These are phyloP conservation scores for Drosophila arizonae DNA, from an alignment of 1,140 invertebrate species.

Conservation along the genomic window DNA sequence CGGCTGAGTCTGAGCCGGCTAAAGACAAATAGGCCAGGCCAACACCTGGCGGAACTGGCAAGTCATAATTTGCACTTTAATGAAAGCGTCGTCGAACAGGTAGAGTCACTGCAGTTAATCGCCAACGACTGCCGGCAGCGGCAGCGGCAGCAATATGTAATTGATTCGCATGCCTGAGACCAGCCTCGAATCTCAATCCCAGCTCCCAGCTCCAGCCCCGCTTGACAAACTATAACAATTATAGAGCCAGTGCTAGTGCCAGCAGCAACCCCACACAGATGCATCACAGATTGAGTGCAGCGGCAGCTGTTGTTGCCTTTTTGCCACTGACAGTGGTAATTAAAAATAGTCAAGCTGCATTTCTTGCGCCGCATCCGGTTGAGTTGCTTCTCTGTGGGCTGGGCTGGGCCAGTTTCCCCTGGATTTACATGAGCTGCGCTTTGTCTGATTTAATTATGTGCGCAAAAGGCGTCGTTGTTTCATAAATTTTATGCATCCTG, in stretches of 20 bases:
- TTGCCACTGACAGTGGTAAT: constrained; percentile 61
- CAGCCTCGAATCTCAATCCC: constrained; percentile 11
- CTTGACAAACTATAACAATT: constrained; percentile 75
- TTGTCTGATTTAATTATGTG: constrained; percentile 80
- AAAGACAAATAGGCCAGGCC: constrained; percentile 79
- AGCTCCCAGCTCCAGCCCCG: constrained; percentile 11
- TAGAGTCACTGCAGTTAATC: constrained; percentile 80
- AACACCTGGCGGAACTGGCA: constrained; percentile 80
- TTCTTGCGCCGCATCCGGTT: constrained; percentile 74
- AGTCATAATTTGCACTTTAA: constrained; percentile 82
- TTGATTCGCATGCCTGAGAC: constrained; percentile 68
- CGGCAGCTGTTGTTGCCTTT: constrained; percentile 47
- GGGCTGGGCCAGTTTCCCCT: constrained; percentile 35
- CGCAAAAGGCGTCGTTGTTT: constrained; percentile 79
- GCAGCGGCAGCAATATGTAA: constrained; percentile 61
- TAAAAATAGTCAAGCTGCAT: constrained; percentile 80
- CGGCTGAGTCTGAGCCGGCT: constrained; percentile 24
- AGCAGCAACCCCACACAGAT: constrained; percentile 39
- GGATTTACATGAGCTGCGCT: constrained; percentile 76
- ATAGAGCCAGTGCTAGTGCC: constrained; percentile 40
- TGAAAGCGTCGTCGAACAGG: constrained; percentile 76
- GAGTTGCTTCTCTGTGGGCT: constrained; percentile 32
- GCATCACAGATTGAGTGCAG: constrained; percentile 4
- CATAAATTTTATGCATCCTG: constrained; percentile 80
- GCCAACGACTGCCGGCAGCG: constrained; percentile 48